Conservation (phyloP, 2,113 vertebrate genomes). For the Paradoxurus hermaphroditus region DNA sequence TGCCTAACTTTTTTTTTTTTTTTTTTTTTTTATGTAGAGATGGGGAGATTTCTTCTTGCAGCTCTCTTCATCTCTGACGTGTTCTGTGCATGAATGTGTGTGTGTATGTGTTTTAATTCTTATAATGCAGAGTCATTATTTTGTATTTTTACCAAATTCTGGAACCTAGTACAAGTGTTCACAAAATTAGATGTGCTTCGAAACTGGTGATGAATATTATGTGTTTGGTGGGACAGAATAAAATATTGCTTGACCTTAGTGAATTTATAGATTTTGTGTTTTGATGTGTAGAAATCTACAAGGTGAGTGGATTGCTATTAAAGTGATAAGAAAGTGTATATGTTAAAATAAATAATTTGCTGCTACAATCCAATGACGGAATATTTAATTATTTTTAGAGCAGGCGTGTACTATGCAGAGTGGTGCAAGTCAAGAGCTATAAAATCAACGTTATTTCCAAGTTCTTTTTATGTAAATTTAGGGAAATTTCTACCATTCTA, state of each 20-base stretch:
- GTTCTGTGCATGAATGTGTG: neutral
- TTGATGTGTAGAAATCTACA: neutral
- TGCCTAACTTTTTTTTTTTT: neutral
- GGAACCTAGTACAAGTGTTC: neutral
- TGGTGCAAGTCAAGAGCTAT: neutral
- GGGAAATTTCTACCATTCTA: neutral
- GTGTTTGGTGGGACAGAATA: neutral
- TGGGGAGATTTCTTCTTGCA: neutral
- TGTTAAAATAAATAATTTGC: neutral
- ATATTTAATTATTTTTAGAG: neutral
- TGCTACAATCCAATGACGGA: neutral
- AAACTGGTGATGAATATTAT: neutral
- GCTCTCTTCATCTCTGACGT: neutral
- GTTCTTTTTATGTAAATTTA: neutral
- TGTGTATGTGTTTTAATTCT: neutral
- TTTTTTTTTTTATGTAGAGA: rapidly evolving
- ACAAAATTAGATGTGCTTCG: neutral
- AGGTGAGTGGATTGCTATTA: neutral
- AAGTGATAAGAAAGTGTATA: neutral
- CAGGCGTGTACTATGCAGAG: neutral
- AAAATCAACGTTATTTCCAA: neutral
- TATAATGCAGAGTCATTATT: neutral
- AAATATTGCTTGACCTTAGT: neutral
- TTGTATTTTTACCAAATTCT: neutral
- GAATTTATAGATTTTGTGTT: neutral